These are phyloP conservation scores for Coecobrya sp. DNA, from an alignment of 2,888 invertebrate species.

Conservation along the genomic window DNA sequence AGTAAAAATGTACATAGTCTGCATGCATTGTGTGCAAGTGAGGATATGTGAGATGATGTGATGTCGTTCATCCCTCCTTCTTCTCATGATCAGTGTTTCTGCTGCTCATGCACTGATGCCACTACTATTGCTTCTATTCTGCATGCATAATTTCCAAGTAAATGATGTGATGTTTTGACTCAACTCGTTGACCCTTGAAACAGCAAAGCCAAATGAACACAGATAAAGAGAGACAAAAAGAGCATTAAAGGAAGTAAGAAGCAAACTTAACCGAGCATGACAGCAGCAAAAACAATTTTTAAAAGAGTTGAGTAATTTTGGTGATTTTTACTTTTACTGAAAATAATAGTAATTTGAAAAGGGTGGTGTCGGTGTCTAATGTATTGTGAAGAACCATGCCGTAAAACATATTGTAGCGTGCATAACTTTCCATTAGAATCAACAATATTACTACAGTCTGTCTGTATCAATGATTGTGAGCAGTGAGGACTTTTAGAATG, in stretches of 20 bases:
- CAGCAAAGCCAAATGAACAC: conserved; percentile 40
- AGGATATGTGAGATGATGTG: conserved; percentile 21
- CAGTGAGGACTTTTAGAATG: too few relatives aligned
- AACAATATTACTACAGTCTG: background rate
- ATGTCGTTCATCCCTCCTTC: conserved; percentile 10
- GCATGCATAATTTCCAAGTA: conserved; percentile 78
- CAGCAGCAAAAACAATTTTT: conserved; percentile 3
- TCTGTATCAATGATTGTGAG: background rate
- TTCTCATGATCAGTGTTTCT: conserved; percentile 1
- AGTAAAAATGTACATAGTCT: background rate
- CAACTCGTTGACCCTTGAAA: conserved; percentile 85
- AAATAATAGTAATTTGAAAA: conserved; percentile 27
- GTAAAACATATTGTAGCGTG: background rate
- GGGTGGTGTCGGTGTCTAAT: conserved; percentile 45
- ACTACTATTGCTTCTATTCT: conserved; percentile 21
- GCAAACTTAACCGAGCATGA: conserved; percentile 10
- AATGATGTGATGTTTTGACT: conserved; percentile 77
- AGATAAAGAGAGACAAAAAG: background rate
- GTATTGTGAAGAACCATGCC: background rate
- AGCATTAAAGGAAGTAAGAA: background rate
- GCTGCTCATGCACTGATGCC: background rate
- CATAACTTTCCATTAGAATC: background rate
- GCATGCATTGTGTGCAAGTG: background rate
- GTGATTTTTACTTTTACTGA: background rate
- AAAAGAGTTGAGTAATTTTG: background rate